phyloP scores from a whole-genome alignment of 1,140 invertebrate species.

The Paramacrobiotus metropolitanus region DNA sequence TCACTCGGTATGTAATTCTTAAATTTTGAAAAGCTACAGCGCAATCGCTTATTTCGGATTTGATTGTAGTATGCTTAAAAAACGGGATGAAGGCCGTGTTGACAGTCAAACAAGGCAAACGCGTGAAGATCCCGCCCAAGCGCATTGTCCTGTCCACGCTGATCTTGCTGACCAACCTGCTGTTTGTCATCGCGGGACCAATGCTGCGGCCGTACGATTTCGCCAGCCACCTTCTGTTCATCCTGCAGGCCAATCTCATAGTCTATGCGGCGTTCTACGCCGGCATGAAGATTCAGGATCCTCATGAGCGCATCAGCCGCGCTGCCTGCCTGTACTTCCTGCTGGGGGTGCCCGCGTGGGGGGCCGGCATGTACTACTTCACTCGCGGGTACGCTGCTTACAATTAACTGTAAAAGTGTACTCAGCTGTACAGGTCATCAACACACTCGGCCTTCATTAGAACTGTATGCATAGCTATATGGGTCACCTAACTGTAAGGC shows the following conservation, averaged over 20 bases:
- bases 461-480: no score
- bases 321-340: background rate
- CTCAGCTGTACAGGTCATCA: no score
- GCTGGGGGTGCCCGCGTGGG: background rate
- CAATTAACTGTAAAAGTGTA: background rate
- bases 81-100: background rate
- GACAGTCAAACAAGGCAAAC: background rate
- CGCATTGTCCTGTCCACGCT: background rate
- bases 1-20: background rate
- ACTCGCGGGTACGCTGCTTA: background rate
- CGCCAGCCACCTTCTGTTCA: constrained; percentile 48
- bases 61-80: background rate
- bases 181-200: background rate
- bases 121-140: background rate
- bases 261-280: constrained; percentile 62
- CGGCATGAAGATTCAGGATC: constrained; percentile 36
- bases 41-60: no score
- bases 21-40: background rate
- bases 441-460: no score
- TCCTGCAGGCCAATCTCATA: constrained; percentile 58
- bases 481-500: no score
- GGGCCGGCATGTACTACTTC: background rate
- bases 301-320: background rate
- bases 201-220: constrained; percentile 36
- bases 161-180: background rate